Percentiles rank a stretch among this genome's conserved stretches.
Evolutionary conservation across 2,888 invertebrate species (phyloP).

Genomic region (Laspeyria flexula): DNA sequence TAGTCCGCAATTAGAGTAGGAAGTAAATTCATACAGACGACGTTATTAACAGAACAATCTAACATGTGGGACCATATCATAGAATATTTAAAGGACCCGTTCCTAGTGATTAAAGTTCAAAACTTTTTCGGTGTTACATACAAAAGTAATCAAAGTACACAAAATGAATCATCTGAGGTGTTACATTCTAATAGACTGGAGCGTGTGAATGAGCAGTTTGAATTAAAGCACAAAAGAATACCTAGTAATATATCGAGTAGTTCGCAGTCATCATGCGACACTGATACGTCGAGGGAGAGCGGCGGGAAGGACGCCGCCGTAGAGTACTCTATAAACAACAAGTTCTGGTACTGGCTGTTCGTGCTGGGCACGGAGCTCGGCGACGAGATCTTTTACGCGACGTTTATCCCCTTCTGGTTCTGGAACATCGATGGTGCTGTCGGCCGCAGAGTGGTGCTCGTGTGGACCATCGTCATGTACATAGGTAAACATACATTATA

Average conservation of each 20-base stretch:
- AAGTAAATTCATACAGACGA: slow-evolving; percentile 14
- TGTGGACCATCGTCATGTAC: slow-evolving; percentile 94
- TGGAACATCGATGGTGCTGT: slow-evolving; percentile 97
- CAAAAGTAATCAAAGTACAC: slow-evolving; percentile 56
- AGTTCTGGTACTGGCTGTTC: slow-evolving; percentile 94
- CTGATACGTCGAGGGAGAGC: slow-evolving; percentile 70
- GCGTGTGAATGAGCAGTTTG: slow-evolving; percentile 54
- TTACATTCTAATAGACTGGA: slow-evolving; percentile 63
- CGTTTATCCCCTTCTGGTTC: slow-evolving; percentile 97
- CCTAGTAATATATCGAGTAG: slow-evolving; percentile 75
- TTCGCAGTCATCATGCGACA: slow-evolving; percentile 72
- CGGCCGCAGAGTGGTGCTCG: slow-evolving; percentile 92
- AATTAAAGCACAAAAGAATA: slow-evolving; percentile 68
- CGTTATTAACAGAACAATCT: slow-evolving; percentile 7
- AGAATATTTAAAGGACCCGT: slow-evolving; percentile 90
- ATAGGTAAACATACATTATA: slow-evolving; percentile 85
- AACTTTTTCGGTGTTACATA: slow-evolving; percentile 91
- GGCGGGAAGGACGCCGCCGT: slow-evolving; percentile 66
- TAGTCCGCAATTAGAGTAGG: slow-evolving; percentile 6
- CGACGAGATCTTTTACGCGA: slow-evolving; percentile 95
- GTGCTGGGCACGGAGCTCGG: slow-evolving; percentile 94
- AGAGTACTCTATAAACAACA: slow-evolving; percentile 87
- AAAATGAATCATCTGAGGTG: slow-evolving; percentile 60
- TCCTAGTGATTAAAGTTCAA: slow-evolving; percentile 92
- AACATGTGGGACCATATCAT: slow-evolving; percentile 82